Evolutionary conservation across 2,113 vertebrate genomes (phyloP), one percentile per base, ranked within the genome.

Genomic region (Sialia sialis): DNA sequence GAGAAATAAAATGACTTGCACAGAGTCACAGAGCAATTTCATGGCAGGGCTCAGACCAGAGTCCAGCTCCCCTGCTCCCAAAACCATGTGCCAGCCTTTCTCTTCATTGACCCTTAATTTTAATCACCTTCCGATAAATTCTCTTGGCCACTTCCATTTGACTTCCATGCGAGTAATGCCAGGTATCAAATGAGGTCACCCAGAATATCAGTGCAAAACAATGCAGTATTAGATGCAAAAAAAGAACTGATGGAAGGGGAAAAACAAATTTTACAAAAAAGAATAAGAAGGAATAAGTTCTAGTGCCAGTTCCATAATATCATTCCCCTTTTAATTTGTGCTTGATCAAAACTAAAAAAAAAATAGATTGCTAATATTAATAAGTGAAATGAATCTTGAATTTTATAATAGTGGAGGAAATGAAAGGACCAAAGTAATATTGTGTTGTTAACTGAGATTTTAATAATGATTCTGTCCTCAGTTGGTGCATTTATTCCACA

Each of bases 381-480:
- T 94, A 96, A 84, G 87, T 95, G 93, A 97, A 97, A 96, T 96
- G 79, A 95, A 90, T 96, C 95, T 95, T 96, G 94, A 95, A 97
- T 94, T 95, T 95, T 97, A 96, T 97, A 97, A 95, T 56, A 96
- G 92, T 74, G 64, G 89, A 95, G 91, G 92, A 94, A 96, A 95
- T 92, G 56, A 95, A 95, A 95, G 81, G 78, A 74, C 60, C 75
- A 79, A 94, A 95, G 93, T 96, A 96, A 95, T 94, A 95, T 86
- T 92, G 93, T 96, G 91, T 95, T 95, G 93, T 95, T 96, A 96
- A 95, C 93, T 84, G 94, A 97, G 95, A 96, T 96, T 95, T 96
- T 93, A 96, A 96, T 96, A 97, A 97, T 94, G 96, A 96, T 96
- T 93, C 96, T 96, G 85, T 94, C 84, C 91, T 96, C 92, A 86